phyloP scores from a whole-genome alignment of 2,113 vertebrate species.

The Telmatochromis sp. region DNA sequence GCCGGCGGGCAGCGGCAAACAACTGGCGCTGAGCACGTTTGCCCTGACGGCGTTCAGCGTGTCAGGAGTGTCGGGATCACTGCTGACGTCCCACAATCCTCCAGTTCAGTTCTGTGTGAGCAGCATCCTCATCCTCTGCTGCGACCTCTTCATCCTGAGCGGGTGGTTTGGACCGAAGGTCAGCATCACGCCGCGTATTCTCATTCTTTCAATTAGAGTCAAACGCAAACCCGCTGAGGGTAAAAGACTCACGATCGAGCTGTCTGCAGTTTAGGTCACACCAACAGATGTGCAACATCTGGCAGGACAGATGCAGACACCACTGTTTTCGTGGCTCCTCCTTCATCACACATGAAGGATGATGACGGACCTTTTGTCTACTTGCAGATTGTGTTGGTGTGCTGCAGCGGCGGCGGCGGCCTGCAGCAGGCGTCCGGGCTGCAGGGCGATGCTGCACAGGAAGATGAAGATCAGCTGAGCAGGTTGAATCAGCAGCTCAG shows the following conservation, averaged over 20 bases:
- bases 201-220: neutral
- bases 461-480: neutral
- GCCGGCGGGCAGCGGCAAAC: slow-evolving; percentile 63
- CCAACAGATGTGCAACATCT: neutral
- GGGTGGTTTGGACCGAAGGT: slow-evolving; percentile 85
- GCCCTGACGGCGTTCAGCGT: slow-evolving; percentile 81
- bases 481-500: slow-evolving; percentile 6
- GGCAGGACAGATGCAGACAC: neutral
- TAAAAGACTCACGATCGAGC: neutral
- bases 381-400: neutral
- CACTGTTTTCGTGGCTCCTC: neutral
- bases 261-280: too few relatives aligned
- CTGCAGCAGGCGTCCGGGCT: neutral
- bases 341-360: neutral
- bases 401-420: neutral
- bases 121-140: slow-evolving; percentile 83
- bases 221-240: neutral
- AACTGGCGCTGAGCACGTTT: slow-evolving; percentile 77
- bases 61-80: slow-evolving; percentile 74
- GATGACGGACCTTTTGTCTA: neutral
- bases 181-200: neutral
- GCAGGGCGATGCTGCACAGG: neutral
- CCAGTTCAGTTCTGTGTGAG: slow-evolving; percentile 85
- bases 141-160: slow-evolving; percentile 79
- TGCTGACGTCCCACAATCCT: slow-evolving; percentile 82